These are phyloP conservation scores for Micrasema longulum DNA, from an alignment of 1,140 invertebrate species.

Conservation along the genomic window DNA sequence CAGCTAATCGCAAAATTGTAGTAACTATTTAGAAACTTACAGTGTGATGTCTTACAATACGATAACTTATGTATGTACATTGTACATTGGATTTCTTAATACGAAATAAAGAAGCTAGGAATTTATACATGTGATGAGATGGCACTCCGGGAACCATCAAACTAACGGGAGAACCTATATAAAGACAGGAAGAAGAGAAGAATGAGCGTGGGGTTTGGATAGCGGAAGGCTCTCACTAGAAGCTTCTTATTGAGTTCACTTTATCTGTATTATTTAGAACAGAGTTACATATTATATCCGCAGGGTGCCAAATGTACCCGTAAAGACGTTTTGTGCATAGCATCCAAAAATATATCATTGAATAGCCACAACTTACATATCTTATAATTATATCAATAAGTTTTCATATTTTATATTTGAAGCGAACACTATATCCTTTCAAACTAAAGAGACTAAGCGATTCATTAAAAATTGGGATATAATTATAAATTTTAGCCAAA, in stretches of 20 bases:
- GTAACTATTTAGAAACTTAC: constrained; percentile 11
- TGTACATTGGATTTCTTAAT: background rate
- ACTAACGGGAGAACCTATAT: no score
- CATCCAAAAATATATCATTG: constrained; percentile 55
- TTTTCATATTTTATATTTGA: constrained; percentile 49
- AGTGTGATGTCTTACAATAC: constrained; percentile 23
- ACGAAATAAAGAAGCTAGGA: no score
- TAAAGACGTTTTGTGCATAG: constrained; percentile 46
- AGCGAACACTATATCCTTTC: constrained; percentile 50
- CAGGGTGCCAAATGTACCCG: constrained; percentile 11
- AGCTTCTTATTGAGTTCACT: no score
- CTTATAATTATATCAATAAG: constrained; percentile 53
- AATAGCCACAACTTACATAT: constrained; percentile 53
- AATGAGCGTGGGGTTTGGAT: no score
- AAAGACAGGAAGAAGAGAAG: no score
- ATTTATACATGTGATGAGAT: no score
- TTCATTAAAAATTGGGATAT: constrained; percentile 49
- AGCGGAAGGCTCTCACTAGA: no score
- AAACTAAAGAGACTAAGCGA: constrained; percentile 53
- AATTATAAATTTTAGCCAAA: constrained; percentile 43
- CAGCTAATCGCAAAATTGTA: constrained; percentile 17
- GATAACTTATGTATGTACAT: constrained; percentile 20
- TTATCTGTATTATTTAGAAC: background rate
- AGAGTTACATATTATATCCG: background rate
- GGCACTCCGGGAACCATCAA: no score